Percentiles rank a stretch among this genome's conserved stretches.
Conservation (phyloP, 2,113 vertebrate species). For the Xiphorhynchus elegans region DNA sequence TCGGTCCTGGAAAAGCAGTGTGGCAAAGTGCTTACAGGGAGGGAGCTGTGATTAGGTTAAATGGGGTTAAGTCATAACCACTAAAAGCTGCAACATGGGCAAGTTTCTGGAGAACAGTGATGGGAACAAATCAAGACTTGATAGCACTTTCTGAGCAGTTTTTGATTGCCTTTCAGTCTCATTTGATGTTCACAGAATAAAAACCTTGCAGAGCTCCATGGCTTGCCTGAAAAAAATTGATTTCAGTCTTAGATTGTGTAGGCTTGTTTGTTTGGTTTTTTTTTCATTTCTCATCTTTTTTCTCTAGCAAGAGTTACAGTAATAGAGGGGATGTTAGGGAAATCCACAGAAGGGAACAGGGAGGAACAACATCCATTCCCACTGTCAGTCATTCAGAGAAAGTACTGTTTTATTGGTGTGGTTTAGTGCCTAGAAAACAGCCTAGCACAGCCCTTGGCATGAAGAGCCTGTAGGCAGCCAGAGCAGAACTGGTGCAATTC, state of each 20-base stretch:
- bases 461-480: background rate
- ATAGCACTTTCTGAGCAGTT: background rate
- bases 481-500: too few relatives aligned
- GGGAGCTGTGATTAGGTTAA: background rate
- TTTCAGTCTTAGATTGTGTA: accelerated
- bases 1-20: background rate
- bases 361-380: background rate
- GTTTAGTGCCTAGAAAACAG: background rate
- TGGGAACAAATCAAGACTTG: background rate
- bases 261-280: background rate
- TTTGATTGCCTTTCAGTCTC: background rate
- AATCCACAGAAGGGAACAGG: background rate
- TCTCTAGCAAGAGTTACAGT: background rate
- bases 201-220: background rate
- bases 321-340: background rate
- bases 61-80: background rate
- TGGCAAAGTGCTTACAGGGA: background rate
- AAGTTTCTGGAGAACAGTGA: background rate
- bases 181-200: background rate
- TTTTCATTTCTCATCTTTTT: background rate
- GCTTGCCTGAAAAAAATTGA: background rate
- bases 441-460: background rate
- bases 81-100: background rate
- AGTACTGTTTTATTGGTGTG: background rate
- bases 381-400: background rate